A percentile compares a stretch with the other conserved stretches of the same genome.
These are phyloP conservation scores for Drosophila repletoides DNA, from an alignment of 1,140 invertebrate genomes.

Conservation along the genomic window DNA sequence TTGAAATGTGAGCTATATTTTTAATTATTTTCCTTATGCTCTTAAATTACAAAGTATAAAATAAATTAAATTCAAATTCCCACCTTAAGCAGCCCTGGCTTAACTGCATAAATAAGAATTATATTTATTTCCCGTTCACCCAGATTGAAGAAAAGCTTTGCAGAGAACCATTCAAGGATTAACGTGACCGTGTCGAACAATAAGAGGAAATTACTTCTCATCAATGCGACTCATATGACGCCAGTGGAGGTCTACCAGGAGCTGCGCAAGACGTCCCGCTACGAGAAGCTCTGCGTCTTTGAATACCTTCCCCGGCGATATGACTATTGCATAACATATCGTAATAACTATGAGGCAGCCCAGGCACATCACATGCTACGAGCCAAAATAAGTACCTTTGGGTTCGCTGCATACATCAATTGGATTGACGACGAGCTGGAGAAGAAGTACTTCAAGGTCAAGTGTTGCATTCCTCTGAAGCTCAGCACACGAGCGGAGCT, in stretches of 20 bases:
- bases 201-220: slow-evolving; percentile 12
- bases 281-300: slow-evolving; percentile 15
- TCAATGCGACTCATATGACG: neutral
- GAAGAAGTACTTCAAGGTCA: no score
- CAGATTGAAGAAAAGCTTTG: slow-evolving; percentile 27
- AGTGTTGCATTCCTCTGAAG: no score
- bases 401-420: slow-evolving; percentile 2
- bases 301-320: slow-evolving; percentile 5
- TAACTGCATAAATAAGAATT: neutral
- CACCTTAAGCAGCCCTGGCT: no score
- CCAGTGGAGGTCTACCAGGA: slow-evolving; percentile 45
- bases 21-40: no score
- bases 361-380: slow-evolving; percentile 16
- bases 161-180: neutral
- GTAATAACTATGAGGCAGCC: slow-evolving; percentile 48
- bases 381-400: slow-evolving; percentile 13
- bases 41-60: no score
- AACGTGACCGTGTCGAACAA: slow-evolving; percentile 33
- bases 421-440: slow-evolving; percentile 23
- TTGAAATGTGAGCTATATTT: slow-evolving; percentile 24
- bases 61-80: no score
- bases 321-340: slow-evolving; percentile 31
- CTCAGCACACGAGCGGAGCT: no score
- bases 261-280: slow-evolving; percentile 19
- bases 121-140: neutral